Percentiles rank a stretch among this genome's conserved stretches.
phyloP scores from a whole-genome alignment of 92 coral and sea anemone species.

The Epizoanthus illoricatus region DNA sequence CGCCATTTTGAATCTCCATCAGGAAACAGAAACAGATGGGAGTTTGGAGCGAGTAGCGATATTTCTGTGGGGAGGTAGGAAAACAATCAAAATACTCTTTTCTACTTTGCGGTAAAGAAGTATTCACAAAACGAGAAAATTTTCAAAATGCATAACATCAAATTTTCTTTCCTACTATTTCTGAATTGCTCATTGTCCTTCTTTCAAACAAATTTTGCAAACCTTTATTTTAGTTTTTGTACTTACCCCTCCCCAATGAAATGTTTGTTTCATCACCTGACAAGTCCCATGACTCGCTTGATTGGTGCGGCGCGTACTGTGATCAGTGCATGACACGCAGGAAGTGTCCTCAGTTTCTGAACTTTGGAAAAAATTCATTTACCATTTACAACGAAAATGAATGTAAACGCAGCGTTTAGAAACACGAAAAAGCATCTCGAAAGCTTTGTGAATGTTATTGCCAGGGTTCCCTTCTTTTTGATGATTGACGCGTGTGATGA shows the following conservation, averaged over 20 bases:
- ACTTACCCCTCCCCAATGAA: slow-evolving; percentile 3
- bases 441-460: slow-evolving; percentile 55
- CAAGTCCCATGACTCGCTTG: slow-evolving; percentile 3
- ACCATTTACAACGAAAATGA: too few species aligned
- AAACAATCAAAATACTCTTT: background rate
- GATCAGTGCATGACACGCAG: background rate
- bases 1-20: slow-evolving; percentile 19
- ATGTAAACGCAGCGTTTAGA: slow-evolving; percentile 13
- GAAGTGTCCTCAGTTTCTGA: background rate
- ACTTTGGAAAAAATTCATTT: too few species aligned
- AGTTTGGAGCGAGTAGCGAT: slow-evolving; percentile 26
- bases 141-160: background rate
- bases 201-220: background rate
- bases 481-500: slow-evolving; percentile 55
- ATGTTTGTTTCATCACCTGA: background rate
- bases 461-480: slow-evolving; percentile 65
- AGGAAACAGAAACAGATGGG: background rate
- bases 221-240: background rate
- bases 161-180: background rate
- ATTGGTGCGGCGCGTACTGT: background rate
- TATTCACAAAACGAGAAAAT: background rate
- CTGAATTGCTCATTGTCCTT: background rate
- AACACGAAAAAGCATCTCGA: slow-evolving; percentile 45
- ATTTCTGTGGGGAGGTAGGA: background rate
- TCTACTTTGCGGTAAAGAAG: background rate